Base-by-base conservation (phyloP, 2,888 invertebrate genomes). In the Diaphora mendica region DNA sequence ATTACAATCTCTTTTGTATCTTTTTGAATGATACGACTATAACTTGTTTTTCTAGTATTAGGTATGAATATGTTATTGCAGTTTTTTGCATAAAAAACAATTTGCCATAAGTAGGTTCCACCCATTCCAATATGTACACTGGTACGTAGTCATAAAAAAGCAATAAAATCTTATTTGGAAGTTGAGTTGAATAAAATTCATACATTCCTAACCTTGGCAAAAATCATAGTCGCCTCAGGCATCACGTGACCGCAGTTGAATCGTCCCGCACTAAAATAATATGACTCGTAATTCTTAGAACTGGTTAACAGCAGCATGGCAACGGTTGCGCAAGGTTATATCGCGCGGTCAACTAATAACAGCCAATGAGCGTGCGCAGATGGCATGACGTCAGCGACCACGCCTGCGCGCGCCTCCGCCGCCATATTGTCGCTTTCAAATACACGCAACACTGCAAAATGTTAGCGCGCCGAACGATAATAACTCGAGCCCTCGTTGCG, bases 381-480 rank as follows among this genome's bases (percentile, higher is more conserved):
- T 80, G 86, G 85, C 77, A 88, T 95, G 95, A 95, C 95, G 95
- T 95, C 91, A 94, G 88, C 93, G 87, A 91, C 95, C 95, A 95
- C 95, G 95, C 95, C 95, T 93, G 95, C 95, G 94, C 95, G 94
- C 94, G 95, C 95, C 95, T 92, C 95, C 93, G 84, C 85, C 87
- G 92, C 92, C 93, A 91, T 93, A 83, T 90, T 92, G 91, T 88
- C 86, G 87, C 88, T 89, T 89, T 88, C 86, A 89, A 89, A 86
- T 87, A 85, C 85, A 87, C 82, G 83, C 83, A 76, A 83, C 84
- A 83, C 86, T 85, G 86, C 88, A 85, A 88, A 90, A 87, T 89
- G 83, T 87, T 87, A 83, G 86, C 82, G 83, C 73, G 71, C 72
- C 62, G 65, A 68, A n/a, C 81, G 87, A 88, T 89, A 89, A 87